These are phyloP conservation scores for Catalaphyllia jardinei DNA, from an alignment of 64 coral and sea anemone genomes.

Conservation along the genomic window DNA sequence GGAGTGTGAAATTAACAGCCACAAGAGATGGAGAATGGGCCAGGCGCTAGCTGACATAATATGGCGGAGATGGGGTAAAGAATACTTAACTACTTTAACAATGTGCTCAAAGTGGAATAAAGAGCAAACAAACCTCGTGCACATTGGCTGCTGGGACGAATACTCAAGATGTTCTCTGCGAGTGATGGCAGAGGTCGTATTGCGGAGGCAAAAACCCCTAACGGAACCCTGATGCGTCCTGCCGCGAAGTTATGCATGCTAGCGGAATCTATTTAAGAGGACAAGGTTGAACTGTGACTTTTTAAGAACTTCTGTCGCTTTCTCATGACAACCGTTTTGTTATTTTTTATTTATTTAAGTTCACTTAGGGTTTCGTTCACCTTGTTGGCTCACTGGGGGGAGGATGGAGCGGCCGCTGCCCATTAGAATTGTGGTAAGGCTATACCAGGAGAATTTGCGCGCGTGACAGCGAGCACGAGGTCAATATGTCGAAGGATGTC, in stretches of 20 bases:
- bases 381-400: too few species aligned
- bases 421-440: too few species aligned
- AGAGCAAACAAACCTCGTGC: conserved; percentile 11
- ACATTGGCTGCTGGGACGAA: conserved; percentile 16
- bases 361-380: too few species aligned
- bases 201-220: conserved; percentile 25
- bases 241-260: conserved; percentile 12
- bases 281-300: background rate
- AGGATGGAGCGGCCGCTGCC: too few species aligned
- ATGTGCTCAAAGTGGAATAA: conserved; percentile 46
- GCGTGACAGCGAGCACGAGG: too few species aligned
- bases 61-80: conserved; percentile 42
- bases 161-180: background rate
- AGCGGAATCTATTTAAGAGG: background rate
- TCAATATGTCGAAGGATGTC: too few species aligned
- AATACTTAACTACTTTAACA: conserved; percentile 26
- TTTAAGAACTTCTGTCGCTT: too few species aligned
- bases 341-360: too few species aligned
- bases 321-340: too few species aligned
- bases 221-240: conserved; percentile 8
- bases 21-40: conserved; percentile 18
- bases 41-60: conserved; percentile 18
- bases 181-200: background rate
- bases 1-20: conserved; percentile 10
- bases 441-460: too few species aligned